Conservation (phyloP, 2,888 invertebrate species). For the Clunio marinus region DNA sequence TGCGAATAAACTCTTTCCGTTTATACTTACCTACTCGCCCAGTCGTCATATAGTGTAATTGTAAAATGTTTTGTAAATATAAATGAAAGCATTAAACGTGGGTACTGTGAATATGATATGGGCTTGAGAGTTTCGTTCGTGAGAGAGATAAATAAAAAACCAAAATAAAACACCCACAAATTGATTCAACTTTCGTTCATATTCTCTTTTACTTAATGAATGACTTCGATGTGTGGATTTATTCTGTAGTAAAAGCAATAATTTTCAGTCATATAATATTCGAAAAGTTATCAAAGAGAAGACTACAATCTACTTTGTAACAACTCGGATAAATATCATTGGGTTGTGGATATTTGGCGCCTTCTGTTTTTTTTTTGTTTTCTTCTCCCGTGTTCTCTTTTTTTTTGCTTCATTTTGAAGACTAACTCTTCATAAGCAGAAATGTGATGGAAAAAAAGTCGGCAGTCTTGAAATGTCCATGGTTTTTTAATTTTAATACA, state of each 20-base stretch:
- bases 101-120: conserved; percentile 36
- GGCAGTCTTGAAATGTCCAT: too few relatives aligned
- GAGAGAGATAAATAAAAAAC: conserved; percentile 30
- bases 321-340: conserved; percentile 1
- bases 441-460: too few relatives aligned
- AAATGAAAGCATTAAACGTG: conserved; percentile 33
- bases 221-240: conserved; percentile 25
- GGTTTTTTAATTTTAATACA: conserved; percentile 12
- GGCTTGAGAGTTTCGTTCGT: neutral
- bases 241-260: neutral
- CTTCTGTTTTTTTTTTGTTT: conserved; percentile 33
- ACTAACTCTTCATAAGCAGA: too few relatives aligned
- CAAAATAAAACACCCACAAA: conserved; percentile 38
- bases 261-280: too few relatives aligned
- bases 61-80: neutral
- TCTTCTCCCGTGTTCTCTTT: conserved; percentile 9
- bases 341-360: conserved; percentile 27
- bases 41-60: neutral
- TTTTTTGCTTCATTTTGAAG: too few relatives aligned
- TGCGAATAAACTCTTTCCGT: conserved; percentile 13
- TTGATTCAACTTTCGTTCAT: conserved; percentile 37
- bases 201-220: conserved; percentile 39
- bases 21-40: neutral
- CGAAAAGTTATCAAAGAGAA: too few relatives aligned
- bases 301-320: neutral